A percentile compares a stretch with the other conserved stretches of the same genome.
These are phyloP conservation scores for Sebastes oblongus DNA, from an alignment of 2,797 vertebrate species.

Conservation along the genomic window DNA sequence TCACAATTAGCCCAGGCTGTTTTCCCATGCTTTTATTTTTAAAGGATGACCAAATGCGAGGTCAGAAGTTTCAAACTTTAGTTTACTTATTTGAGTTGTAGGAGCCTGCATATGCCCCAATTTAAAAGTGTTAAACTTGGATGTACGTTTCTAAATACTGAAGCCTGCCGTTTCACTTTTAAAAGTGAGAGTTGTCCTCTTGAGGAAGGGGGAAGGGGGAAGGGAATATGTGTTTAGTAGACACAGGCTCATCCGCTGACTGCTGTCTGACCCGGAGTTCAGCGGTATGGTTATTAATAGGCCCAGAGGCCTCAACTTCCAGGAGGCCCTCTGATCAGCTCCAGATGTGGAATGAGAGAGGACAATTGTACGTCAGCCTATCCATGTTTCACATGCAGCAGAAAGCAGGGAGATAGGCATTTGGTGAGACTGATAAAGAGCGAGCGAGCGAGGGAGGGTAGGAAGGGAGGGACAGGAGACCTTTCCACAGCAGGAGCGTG, in stretches of 20 bases:
- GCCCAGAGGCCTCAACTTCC: slow-evolving; percentile 86
- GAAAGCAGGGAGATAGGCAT: slow-evolving; percentile 71
- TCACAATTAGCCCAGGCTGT: background rate
- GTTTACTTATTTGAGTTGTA: slow-evolving; percentile 23
- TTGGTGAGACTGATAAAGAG: slow-evolving; percentile 77
- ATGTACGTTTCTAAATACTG: slow-evolving; percentile 18
- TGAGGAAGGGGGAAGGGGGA: slow-evolving; percentile 44
- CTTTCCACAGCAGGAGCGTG: slow-evolving; percentile 79
- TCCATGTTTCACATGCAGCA: slow-evolving; percentile 81
- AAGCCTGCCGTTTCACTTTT: slow-evolving; percentile 29
- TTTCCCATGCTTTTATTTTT: slow-evolving; percentile 23
- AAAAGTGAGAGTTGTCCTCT: slow-evolving; percentile 71
- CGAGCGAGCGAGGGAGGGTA: slow-evolving; percentile 41
- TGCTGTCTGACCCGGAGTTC: slow-evolving; percentile 88
- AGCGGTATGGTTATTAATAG: slow-evolving; percentile 86
- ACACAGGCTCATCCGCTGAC: slow-evolving; percentile 84
- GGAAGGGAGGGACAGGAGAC: slow-evolving; percentile 72
- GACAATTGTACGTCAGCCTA: slow-evolving; percentile 74
- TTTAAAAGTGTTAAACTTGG: slow-evolving; percentile 27
- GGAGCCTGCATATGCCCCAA: background rate
- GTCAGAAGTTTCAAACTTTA: background rate
- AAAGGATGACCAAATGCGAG: background rate
- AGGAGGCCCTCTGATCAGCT: slow-evolving; percentile 88
- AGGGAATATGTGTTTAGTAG: slow-evolving; percentile 77
- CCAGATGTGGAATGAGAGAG: slow-evolving; percentile 86